Percentiles rank a stretch among this genome's conserved stretches.
Evolutionary conservation across 2,888 invertebrate genomes (phyloP).

Genomic region (Morpho helenor): DNA sequence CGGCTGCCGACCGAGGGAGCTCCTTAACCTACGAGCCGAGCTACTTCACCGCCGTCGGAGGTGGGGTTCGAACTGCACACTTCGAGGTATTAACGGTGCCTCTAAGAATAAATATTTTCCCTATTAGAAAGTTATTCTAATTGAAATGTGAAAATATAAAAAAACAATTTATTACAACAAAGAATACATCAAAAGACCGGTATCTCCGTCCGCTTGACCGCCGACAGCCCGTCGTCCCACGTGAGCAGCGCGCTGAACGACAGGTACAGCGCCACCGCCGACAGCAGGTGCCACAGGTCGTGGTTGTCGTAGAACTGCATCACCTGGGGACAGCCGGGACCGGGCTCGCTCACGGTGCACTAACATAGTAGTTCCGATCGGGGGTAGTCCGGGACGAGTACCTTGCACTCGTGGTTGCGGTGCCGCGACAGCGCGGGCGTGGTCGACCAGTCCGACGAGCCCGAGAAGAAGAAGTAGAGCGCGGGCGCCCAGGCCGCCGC

Average conservation of each 20-base stretch:
- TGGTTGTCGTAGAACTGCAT: conserved; percentile 90
- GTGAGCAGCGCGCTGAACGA: conserved; percentile 90
- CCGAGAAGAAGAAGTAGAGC: conserved; percentile 75
- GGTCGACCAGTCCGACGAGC: conserved; percentile 52
- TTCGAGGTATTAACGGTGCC: too few species aligned
- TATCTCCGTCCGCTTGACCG: conserved; percentile 85
- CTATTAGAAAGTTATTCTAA: too few species aligned
- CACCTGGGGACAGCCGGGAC: conserved; percentile 44
- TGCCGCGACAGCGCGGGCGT: conserved; percentile 87
- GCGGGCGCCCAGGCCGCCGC: conserved; percentile 83
- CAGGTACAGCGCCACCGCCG: conserved; percentile 90
- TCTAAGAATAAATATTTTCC: too few species aligned
- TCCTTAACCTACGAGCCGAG: too few species aligned
- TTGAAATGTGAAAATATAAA: too few species aligned
- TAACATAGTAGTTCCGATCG: too few species aligned
- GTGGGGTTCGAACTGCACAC: too few species aligned
- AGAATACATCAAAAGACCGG: conserved; percentile 82
- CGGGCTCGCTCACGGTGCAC: too few species aligned
- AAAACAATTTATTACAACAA: too few species aligned
- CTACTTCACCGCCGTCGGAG: too few species aligned
- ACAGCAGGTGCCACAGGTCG: conserved; percentile 93
- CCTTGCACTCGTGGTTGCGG: conserved; percentile 59
- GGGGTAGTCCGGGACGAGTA: conserved; percentile 36
- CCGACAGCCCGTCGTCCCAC: conserved; percentile 90
- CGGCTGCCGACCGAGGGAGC: too few species aligned